phyloP scores from a whole-genome alignment of 2,113 vertebrate genomes.

The Cyprinus carpio region DNA sequence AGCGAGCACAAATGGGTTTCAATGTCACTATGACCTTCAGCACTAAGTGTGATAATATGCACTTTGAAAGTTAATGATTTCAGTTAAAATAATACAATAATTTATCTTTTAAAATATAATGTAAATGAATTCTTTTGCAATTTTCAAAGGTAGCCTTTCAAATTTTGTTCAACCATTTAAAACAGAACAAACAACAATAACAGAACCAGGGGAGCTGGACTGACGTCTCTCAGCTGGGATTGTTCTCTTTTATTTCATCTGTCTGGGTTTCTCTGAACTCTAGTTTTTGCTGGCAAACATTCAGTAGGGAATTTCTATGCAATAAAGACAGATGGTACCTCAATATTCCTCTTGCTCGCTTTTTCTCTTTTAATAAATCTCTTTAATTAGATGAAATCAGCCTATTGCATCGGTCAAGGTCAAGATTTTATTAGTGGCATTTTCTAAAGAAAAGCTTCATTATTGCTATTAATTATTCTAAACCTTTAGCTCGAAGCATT shows the following conservation, averaged over 20 bases:
- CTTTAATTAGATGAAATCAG: not conserved
- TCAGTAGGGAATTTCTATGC: constrained; percentile 7
- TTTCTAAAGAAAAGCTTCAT: constrained; percentile 4
- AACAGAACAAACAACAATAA: not conserved
- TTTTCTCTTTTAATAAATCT: not conserved
- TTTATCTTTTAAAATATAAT: not conserved
- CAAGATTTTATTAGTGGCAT: not conserved
- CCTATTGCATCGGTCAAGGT: not conserved
- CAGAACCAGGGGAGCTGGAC: not conserved
- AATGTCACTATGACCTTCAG: not conserved
- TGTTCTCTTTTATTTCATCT: not conserved
- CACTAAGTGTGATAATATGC: not conserved
- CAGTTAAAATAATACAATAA: not conserved
- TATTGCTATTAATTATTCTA: not conserved
- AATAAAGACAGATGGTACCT: constrained; percentile 39
- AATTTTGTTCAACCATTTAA: not conserved
- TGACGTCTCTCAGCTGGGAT: not conserved
- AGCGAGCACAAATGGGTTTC: not conserved
- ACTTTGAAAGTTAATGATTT: not conserved
- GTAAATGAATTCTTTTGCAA: not conserved
- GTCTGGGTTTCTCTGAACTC: not conserved
- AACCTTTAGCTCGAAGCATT: not conserved
- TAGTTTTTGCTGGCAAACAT: constrained; percentile 7
- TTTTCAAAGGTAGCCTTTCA: not conserved
- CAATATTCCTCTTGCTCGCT: not conserved